These are phyloP conservation scores for Campoletis raptor DNA, from an alignment of 2,888 invertebrate genomes.

Conservation along the genomic window DNA sequence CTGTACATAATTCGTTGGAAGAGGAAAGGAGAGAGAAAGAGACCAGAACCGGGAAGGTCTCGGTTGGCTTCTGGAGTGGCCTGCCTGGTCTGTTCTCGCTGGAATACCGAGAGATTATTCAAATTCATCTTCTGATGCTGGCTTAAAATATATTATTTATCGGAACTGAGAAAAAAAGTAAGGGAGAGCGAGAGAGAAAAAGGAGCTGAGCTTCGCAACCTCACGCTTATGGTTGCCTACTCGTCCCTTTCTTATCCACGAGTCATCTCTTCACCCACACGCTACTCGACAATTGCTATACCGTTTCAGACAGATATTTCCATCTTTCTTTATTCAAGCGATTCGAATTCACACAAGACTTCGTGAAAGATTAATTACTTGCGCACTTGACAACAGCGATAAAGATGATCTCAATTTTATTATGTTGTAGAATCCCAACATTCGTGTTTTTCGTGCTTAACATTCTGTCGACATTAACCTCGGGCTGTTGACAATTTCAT, in stretches of 20 bases:
- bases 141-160: conserved; percentile 81
- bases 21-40: conserved; percentile 29
- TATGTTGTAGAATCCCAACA: conserved; percentile 9
- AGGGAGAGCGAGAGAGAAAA: conserved; percentile 29
- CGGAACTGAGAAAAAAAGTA: conserved; percentile 47
- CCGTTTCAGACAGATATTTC: conserved; percentile 40
- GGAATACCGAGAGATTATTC: conserved; percentile 83
- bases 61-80: conserved; percentile 80
- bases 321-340: conserved; percentile 22
- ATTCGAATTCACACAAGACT: conserved; percentile 19
- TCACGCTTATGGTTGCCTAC: conserved; percentile 53
- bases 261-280: conserved; percentile 68
- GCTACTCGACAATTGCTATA: conserved; percentile 60
- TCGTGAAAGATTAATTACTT: conserved; percentile 25
- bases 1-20: conserved; percentile 43
- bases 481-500: not conserved
- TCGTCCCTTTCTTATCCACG: conserved; percentile 72
- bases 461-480: conserved; percentile 2
- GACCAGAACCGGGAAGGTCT: conserved; percentile 71
- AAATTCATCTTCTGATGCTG: conserved; percentile 80
- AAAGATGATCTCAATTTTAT: conserved; percentile 27
- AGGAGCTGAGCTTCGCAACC: conserved; percentile 70
- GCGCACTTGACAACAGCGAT: conserved; percentile 31
- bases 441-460: conserved; percentile 5
- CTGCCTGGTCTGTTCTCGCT: conserved; percentile 60